Base-by-base conservation (phyloP, 2,888 invertebrate genomes). In the Dioctria linearis region DNA sequence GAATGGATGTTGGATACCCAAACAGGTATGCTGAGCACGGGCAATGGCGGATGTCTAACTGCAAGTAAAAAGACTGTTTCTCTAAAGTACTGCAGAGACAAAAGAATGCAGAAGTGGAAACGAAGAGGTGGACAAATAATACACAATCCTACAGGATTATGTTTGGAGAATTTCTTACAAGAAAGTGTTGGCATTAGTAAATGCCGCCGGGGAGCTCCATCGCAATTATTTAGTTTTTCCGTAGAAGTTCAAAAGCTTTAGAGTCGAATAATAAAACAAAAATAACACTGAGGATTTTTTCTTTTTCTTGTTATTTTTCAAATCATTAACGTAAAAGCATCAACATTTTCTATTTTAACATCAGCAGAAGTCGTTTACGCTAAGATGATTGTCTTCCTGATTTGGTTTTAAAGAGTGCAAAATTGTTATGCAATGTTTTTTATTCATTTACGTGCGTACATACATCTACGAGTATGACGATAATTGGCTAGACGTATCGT, bases 201-300 rank as follows among this genome's bases (percentile, higher is more conserved):
- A 39, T 89, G 89, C 81, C 85, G 88, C 3, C 83, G 83, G 6
- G 85, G 84, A 40, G 86, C 87, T 3, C 82, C 86, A 0, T 86
- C 87, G 11, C 88, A 89, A 83, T 85, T 88, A 42, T 88, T 89
- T 86, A 86, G 86, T 81, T 89, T 88, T 85, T 85, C 87, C 63
- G 85, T 87, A 81, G 88, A 89, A 84, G 83, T 88, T 79, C 85
- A 87, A 81, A 80, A 73, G 71, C 80, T 82, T 80, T 73, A 40
- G 13, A 69, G 49, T 54, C 9, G 49, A 46, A 46, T 46, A 5
- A 5, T 46, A 46, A 46, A 6, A 46, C 0, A 46, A 25, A 25
- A 25, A 25, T 1, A 0, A 25, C 25, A 25, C 25, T 25, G 25
- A 25, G 25, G 2, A 25, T 25, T 25, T 25, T 25, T 25, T 25